Evolutionary conservation across 2,888 invertebrate species (phyloP).

Genomic region (Clepsis dumicolana): DNA sequence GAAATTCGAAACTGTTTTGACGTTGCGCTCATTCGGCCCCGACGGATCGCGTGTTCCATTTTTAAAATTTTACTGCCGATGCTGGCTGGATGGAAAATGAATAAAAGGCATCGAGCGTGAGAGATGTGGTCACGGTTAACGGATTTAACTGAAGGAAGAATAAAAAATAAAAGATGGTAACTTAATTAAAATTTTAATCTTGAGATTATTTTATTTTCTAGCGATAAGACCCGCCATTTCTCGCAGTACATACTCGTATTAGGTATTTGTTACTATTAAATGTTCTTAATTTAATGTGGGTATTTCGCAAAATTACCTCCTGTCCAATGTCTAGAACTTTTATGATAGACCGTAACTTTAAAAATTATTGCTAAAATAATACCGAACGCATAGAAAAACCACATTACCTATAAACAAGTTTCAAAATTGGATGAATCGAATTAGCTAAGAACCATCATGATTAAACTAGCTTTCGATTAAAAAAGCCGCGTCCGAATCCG

Average conservation of each 20-base stretch:
- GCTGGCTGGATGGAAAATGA: conserved; percentile 34
- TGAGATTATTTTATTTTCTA: not conserved
- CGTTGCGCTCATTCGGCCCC: conserved; percentile 46
- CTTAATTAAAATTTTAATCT: not conserved
- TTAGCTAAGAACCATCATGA: no score
- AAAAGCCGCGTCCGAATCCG: no score
- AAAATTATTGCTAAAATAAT: no score
- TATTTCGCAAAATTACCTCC: no score
- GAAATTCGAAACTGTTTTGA: conserved; percentile 52
- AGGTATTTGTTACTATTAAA: no score
- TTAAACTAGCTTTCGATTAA: no score
- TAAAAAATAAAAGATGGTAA: not conserved
- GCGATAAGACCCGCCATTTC: not conserved
- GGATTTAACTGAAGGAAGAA: conserved; percentile 8
- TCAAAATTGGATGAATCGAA: no score
- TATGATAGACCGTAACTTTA: no score
- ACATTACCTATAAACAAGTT: no score
- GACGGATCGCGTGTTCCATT: conserved; percentile 47
- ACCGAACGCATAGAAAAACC: no score
- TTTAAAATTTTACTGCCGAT: conserved; percentile 43
- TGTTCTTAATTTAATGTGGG: no score
- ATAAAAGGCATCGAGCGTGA: conserved; percentile 39
- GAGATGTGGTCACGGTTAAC: conserved; percentile 33
- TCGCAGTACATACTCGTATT: not conserved
- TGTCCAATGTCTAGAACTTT: no score